Base-by-base conservation (phyloP, 1,140 invertebrate species). In the Brachionus asplanchnoidis region DNA sequence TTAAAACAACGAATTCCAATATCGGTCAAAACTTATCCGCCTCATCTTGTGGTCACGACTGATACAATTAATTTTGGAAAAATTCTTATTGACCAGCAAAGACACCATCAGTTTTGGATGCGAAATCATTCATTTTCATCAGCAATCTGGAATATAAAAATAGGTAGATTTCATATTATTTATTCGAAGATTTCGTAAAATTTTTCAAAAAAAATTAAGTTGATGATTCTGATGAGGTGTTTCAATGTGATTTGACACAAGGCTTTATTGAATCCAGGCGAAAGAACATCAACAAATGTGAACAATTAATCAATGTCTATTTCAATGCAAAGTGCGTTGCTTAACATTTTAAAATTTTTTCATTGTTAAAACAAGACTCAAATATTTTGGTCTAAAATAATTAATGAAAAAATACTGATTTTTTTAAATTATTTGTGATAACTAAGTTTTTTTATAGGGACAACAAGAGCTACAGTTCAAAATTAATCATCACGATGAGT, bases 61-160 rank as follows among this genome's bases (percentile, higher is more conserved):
- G 11, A 77, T 26, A 26, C 7, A 23, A 77, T 77, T n/a, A 28
- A 77, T 50, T 77, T 77, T 77, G 73, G 26, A 14, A 77, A 32
- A 77, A 50, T 23, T 28, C 20, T 77, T 3, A 17, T 77, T 3
- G 44, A n/a, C 8, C 79, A 82, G 26, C 23, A 82, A 26, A 82
- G 79, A 65, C 65, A 68, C 0, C 7, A 3, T 23, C 50, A 82
- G 42, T 82, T 82, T 23, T 65, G 23, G 8, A 82, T 82, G 1
- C 8, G 65, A 82, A 82, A 82, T 65, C 26, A 42, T 32, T 82
- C 79, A 6, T 82, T 68, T 65, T 82, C 79, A 9, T 20, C 79
- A 5, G 14, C 65, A n/a, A 26, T 65, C n/a, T 82, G 79, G 79
- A 65, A 40, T 11, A 68, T 68, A 23, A 14, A 14, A 12, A 82